Conservation (phyloP, 2,888 invertebrate genomes). For the Tyria jacobaeae region DNA sequence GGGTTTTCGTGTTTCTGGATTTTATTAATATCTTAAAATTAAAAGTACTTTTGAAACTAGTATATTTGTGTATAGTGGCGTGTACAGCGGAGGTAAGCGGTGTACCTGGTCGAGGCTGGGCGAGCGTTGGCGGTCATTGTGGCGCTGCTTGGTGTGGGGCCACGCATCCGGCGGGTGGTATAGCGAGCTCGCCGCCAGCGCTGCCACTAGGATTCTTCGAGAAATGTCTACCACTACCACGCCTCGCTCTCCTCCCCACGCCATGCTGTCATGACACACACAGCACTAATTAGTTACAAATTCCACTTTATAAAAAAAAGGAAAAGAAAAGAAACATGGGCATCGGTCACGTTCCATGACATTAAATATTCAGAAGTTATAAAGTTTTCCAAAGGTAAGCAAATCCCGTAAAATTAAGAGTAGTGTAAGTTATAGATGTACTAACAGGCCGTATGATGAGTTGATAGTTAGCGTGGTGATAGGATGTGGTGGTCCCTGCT, state of each 20-base stretch:
- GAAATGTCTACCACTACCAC: constrained; percentile 97
- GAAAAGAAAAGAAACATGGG: too few relatives aligned
- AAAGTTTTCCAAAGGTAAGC: neutral
- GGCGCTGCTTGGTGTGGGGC: constrained; percentile 69
- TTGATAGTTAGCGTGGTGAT: constrained; percentile 97
- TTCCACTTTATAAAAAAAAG: too few relatives aligned
- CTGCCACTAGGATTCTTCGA: constrained; percentile 95
- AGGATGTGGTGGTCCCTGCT: constrained; percentile 94
- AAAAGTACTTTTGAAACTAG: neutral
- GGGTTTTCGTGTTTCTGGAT: neutral
- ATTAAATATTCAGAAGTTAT: neutral
- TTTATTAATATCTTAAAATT: neutral
- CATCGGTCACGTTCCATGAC: too few relatives aligned
- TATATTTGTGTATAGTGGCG: neutral
- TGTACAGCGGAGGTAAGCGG: neutral
- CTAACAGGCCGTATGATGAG: constrained; percentile 99
- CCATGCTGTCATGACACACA: too few relatives aligned
- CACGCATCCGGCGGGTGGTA: constrained; percentile 92
- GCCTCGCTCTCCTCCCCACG: constrained; percentile 98
- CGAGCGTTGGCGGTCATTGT: constrained; percentile 90
- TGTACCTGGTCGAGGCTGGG: constrained; percentile 96
- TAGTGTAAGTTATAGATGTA: constrained; percentile 48
- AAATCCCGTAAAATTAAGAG: neutral
- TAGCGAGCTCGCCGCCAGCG: constrained; percentile 95
- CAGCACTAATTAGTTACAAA: too few relatives aligned